Base-by-base conservation (phyloP, 2,888 invertebrate genomes). In the Harpalus rubripes region DNA sequence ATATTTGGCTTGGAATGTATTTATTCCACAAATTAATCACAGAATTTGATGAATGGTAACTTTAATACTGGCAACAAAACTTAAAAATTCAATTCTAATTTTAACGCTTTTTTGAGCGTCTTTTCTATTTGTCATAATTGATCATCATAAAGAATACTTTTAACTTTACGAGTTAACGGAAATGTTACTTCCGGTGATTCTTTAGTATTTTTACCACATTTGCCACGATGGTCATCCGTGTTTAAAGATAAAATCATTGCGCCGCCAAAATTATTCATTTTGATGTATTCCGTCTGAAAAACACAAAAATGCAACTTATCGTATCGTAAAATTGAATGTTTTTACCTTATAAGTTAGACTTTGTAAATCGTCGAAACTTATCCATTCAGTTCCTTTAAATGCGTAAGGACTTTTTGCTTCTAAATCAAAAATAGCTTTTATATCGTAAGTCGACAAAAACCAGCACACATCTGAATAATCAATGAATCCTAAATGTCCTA, bases 181-280 rank as follows among this genome's bases (percentile, higher is more conserved):
- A 92, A 92, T 52, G 89, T 90, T 5, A 84, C 84, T 32, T 87
- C 91, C 88, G 74, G 74, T n/a, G 58, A 52, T 26, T 22, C 80
- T 18, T 72, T 44, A 7, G 39, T 26, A 87, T 89, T 86, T 85
- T 88, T 88, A 86, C 87, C 78, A 89, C 96, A 96, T 16, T 90
- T 89, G 4, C 94, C 94, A 81, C 91, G 92, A 89, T 93, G 94
- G 90, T 98, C 97, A 89, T 98, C 98, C 1, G 94, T 93, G 89
- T 97, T 97, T 26, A 98, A 91, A 8, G 96, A 95, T 91, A 95
- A 96, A 85, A 97, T 92, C 97, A 97, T 97, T 5, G 95, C 95
- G 44, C 98, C 98, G 74, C 95, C 95, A 87, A 96, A 93, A 52
- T 93, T 92, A 76, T 93, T 92, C 7, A 92, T 91, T 88, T 93